Evolutionary conservation across 2,797 vertebrate species (phyloP).

Genomic region (Gymnodraco acuticeps): DNA sequence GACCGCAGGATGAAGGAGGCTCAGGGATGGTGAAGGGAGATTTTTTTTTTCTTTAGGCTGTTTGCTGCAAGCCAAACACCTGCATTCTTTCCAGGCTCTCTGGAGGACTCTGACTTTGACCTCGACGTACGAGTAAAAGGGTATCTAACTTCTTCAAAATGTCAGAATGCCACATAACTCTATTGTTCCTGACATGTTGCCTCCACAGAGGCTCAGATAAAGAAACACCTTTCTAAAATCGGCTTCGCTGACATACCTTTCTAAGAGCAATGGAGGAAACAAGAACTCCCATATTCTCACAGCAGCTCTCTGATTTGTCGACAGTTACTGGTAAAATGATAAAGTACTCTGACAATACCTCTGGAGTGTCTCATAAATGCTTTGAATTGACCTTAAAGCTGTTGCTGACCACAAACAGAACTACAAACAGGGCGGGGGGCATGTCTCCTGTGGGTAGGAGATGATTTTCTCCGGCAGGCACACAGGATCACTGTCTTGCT

Average conservation of each 20-base stretch:
- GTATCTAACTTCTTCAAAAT: constrained; percentile 67
- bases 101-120: constrained; percentile 63
- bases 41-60: constrained; percentile 27
- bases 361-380: constrained; percentile 69
- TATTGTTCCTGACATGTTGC: constrained; percentile 59
- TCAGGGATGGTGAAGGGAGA: constrained; percentile 2
- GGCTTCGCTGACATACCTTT: constrained; percentile 44
- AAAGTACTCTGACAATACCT: constrained; percentile 66
- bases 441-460: constrained; percentile 65
- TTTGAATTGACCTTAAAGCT: constrained; percentile 73
- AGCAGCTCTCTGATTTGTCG: constrained; percentile 69
- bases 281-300: constrained; percentile 61
- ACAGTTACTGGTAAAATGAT: constrained; percentile 67
- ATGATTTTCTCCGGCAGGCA: constrained; percentile 76
- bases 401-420: constrained; percentile 75
- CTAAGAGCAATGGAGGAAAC: constrained; percentile 49
- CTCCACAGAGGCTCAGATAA: constrained; percentile 50
- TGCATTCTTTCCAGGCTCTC: constrained; percentile 56
- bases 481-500: constrained; percentile 74
- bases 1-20: constrained; percentile 38
- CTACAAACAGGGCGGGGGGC: constrained; percentile 27
- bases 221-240: constrained; percentile 60
- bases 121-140: constrained; percentile 52
- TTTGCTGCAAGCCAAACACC: constrained; percentile 74
- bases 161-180: constrained; percentile 70